These are phyloP conservation scores for Platichthys flesus DNA, from an alignment of 2,113 vertebrate species.

Conservation along the genomic window DNA sequence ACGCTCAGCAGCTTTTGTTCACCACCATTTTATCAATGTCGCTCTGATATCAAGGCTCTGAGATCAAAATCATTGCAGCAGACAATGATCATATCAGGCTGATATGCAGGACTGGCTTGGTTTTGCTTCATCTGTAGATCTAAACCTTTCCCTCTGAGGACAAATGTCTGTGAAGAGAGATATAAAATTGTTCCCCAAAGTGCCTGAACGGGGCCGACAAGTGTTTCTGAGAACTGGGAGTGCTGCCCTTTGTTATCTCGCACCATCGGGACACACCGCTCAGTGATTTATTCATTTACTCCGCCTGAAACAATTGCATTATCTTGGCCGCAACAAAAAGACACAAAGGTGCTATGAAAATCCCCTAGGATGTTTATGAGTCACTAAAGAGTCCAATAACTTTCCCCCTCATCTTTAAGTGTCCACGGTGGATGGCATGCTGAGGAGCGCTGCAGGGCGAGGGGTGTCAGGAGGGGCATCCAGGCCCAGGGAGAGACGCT, in stretches of 20 bases:
- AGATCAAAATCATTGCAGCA: slow-evolving; percentile 22
- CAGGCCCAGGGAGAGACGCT: slow-evolving; percentile 59
- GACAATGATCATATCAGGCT: not conserved
- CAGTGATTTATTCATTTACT: slow-evolving; percentile 82
- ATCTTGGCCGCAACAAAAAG: slow-evolving; percentile 76
- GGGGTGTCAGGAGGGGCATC: slow-evolving; percentile 39
- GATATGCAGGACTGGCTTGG: not conserved
- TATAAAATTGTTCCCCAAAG: slow-evolving; percentile 72
- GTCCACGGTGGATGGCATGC: slow-evolving; percentile 62
- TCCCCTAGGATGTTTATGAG: slow-evolving; percentile 83
- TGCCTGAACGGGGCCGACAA: slow-evolving; percentile 63
- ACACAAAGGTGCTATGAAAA: slow-evolving; percentile 78
- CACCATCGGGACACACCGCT: slow-evolving; percentile 54
- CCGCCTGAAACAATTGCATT: slow-evolving; percentile 79
- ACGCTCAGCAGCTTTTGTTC: slow-evolving; percentile 28
- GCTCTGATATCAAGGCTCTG: slow-evolving; percentile 21
- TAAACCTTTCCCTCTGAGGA: slow-evolving; percentile 6
- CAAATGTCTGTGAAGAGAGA: slow-evolving; percentile 30
- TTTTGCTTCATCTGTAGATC: slow-evolving; percentile 26
- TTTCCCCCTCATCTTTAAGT: slow-evolving; percentile 82
- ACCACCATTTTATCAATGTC: slow-evolving; percentile 17
- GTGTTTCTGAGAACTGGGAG: slow-evolving; percentile 67
- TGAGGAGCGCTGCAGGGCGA: slow-evolving; percentile 67
- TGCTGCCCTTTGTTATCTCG: slow-evolving; percentile 67
- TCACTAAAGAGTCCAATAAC: slow-evolving; percentile 86